These are phyloP conservation scores for Cotesia typhae DNA, from an alignment of 1,140 invertebrate species.

Conservation along the genomic window DNA sequence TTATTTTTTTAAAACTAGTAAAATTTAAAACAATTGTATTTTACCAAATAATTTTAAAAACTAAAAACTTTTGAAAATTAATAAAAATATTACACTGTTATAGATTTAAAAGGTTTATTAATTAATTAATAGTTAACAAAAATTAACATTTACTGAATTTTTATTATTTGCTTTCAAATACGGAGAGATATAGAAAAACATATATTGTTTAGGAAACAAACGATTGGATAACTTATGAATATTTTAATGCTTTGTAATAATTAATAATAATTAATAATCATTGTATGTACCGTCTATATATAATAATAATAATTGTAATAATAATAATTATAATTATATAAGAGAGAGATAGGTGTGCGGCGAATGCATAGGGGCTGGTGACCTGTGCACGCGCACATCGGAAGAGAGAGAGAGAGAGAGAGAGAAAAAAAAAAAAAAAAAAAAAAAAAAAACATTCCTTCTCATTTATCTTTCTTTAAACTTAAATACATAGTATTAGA, in stretches of 20 bases:
- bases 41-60: too few species aligned
- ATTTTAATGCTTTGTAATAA: slow-evolving; percentile 58
- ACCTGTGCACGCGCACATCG: slow-evolving; percentile 56
- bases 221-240: slow-evolving; percentile 62
- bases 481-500: slow-evolving; percentile 60
- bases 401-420: too few species aligned
- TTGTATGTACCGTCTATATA: slow-evolving; percentile 64
- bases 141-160: slow-evolving; percentile 64
- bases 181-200: slow-evolving; percentile 66
- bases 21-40: too few species aligned
- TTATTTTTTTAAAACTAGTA: too few species aligned
- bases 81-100: background rate
- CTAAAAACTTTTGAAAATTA: background rate
- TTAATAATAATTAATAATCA: slow-evolving; percentile 47
- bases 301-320: slow-evolving; percentile 44
- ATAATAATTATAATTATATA: slow-evolving; percentile 54
- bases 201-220: slow-evolving; percentile 66
- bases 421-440: slow-evolving; percentile 15
- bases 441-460: slow-evolving; percentile 44
- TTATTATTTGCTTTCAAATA: slow-evolving; percentile 64
- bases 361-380: slow-evolving; percentile 52
- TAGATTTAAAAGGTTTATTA: background rate
- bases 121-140: slow-evolving; percentile 27
- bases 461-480: slow-evolving; percentile 44
- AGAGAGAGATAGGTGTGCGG: slow-evolving; percentile 60